Percentiles rank a stretch among this genome's conserved stretches.
Conservation (phyloP, 2,797 vertebrate species). For the Xyrichtys novacula region DNA sequence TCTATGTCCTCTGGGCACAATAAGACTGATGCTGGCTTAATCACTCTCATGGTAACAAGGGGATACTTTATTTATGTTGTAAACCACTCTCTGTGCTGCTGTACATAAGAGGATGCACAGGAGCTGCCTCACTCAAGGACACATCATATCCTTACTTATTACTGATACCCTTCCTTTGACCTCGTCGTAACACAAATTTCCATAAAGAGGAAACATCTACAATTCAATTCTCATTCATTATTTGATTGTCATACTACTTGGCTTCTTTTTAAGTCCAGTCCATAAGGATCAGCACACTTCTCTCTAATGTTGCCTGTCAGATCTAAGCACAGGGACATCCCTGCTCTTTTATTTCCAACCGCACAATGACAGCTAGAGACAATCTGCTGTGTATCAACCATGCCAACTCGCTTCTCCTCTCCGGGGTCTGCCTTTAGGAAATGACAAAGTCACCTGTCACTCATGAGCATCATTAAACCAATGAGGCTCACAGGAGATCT, state of each 20-base stretch:
- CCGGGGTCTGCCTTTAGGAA: conserved; percentile 61
- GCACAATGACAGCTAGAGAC: conserved; percentile 54
- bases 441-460: conserved; percentile 79
- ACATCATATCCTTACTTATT: conserved; percentile 27
- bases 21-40: conserved; percentile 55
- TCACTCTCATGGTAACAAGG: conserved; percentile 47
- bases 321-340: conserved; percentile 39
- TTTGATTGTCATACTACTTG: conserved; percentile 50
- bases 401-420: conserved; percentile 46
- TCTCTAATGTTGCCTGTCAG: conserved; percentile 70
- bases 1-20: conserved; percentile 60
- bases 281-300: conserved; percentile 48
- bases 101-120: conserved; percentile 16
- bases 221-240: conserved; percentile 18
- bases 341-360: conserved; percentile 37
- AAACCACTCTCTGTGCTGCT: conserved; percentile 39
- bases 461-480: conserved; percentile 61
- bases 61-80: conserved; percentile 32
- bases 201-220: conserved; percentile 7
- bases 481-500: conserved; percentile 59
- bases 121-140: conserved; percentile 45
- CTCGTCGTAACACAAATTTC: conserved; percentile 30
- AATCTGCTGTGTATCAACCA: conserved; percentile 55
- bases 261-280: conserved; percentile 52
- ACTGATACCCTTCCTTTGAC: conserved; percentile 33